Conservation (phyloP, 2,888 invertebrate species). For the Melieria omissa region DNA sequence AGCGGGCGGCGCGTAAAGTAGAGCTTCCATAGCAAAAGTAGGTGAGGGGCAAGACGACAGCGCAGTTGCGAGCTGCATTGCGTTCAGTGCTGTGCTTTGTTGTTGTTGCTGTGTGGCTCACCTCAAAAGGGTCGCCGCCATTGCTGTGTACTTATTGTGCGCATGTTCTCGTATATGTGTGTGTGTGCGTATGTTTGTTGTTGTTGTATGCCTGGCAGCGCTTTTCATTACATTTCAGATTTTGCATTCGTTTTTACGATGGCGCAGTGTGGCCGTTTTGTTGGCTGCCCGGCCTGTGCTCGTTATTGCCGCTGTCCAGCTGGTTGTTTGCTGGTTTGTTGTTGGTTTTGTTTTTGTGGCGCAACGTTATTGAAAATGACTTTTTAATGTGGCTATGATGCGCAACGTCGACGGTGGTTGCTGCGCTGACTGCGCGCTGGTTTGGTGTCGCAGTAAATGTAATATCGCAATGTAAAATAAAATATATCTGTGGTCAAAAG, state of each 20-base stretch:
- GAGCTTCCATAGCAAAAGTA: no score
- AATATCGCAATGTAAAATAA: no score
- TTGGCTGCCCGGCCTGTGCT: no score
- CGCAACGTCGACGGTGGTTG: not conserved
- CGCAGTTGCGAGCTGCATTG: not conserved
- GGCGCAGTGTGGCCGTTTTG: no score
- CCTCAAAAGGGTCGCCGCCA: not conserved
- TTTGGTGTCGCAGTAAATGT: no score
- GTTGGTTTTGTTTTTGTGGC: not conserved
- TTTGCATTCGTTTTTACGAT: not conserved
- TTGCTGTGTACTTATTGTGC: not conserved
- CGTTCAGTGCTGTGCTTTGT: not conserved
- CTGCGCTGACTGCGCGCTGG: not conserved
- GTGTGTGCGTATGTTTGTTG: not conserved
- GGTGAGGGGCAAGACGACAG: no score
- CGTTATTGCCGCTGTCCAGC: no score
- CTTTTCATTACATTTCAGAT: slow-evolving; percentile 6
- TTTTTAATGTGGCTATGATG: slow-evolving; percentile 11
- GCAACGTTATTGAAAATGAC: slow-evolving; percentile 11
- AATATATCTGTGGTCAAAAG: no score
- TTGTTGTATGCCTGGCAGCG: not conserved
- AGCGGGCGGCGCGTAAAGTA: no score
- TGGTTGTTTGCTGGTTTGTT: no score
- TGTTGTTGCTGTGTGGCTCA: not conserved
- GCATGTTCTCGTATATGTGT: not conserved